phyloP scores from a whole-genome alignment of 1,140 invertebrate species.

The Penaeus vannamei region DNA sequence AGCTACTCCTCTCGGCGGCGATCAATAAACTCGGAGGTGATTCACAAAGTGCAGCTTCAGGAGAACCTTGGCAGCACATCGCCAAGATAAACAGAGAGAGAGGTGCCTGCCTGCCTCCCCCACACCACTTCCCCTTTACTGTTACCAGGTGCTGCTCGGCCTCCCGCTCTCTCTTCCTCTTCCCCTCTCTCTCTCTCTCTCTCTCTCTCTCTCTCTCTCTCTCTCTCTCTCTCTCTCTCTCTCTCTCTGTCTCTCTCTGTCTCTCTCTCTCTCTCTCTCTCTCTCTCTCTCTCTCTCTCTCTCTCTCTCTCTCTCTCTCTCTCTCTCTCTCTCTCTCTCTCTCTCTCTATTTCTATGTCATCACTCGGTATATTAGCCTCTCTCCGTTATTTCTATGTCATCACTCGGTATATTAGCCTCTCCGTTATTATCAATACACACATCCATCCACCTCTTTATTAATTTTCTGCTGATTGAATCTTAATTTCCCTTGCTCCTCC shows the following conservation, averaged over 20 bases:
- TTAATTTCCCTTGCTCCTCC: no score
- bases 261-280: neutral
- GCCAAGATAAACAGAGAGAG: conserved; percentile 55
- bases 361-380: no score
- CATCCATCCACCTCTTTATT: no score
- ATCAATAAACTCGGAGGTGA: conserved; percentile 4
- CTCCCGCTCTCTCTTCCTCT: neutral
- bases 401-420: no score
- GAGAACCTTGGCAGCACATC: conserved; percentile 31
- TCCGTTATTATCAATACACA: no score
- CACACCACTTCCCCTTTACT: conserved; percentile 32
- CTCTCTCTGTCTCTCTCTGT: neutral
- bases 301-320: neutral
- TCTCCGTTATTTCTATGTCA: neutral
- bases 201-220: neutral
- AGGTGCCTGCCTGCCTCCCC: neutral
- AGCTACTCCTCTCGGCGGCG: conserved; percentile 5
- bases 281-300: neutral
- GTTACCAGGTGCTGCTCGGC: conserved; percentile 54
- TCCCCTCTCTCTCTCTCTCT: neutral
- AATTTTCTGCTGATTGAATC: no score
- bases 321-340: neutral
- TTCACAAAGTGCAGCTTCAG: conserved; percentile 20
- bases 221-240: neutral
- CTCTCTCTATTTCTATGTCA: neutral